A percentile compares a stretch with the other conserved stretches of the same genome.
These are phyloP conservation scores for Meleagris gallopavo DNA, from an alignment of 2,113 vertebrate species.

Conservation along the genomic window DNA sequence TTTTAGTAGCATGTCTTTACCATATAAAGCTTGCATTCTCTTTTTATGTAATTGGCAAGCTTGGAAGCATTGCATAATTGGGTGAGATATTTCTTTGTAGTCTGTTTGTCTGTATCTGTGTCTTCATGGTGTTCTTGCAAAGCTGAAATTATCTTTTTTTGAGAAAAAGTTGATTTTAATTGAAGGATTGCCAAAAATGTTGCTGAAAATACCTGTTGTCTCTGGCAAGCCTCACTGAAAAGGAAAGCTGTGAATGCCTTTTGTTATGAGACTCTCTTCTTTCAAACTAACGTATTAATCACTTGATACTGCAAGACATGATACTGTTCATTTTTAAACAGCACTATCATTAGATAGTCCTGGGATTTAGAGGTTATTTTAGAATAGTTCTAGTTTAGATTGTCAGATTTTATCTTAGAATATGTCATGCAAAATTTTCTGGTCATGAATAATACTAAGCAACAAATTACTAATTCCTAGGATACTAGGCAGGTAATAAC, in stretches of 20 bases:
- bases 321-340: neutral
- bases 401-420: neutral
- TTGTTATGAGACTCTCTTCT: neutral
- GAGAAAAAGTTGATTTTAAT: neutral
- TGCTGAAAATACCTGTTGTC: neutral
- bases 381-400: neutral
- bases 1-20: neutral
- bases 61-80: neutral
- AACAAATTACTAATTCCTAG: neutral
- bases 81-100: neutral
- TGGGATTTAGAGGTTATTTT: neutral
- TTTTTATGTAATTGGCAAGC: neutral
- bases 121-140: neutral
- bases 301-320: neutral
- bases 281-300: neutral
- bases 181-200: neutral
- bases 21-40: neutral
- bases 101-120: neutral
- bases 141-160: neutral
- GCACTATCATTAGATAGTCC: neutral
- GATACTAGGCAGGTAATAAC: neutral
- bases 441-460: neutral
- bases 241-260: neutral
- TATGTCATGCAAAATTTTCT: neutral
- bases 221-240: neutral